These are phyloP conservation scores for Apolygus lucorum DNA, from an alignment of 1,140 invertebrate species.

Conservation along the genomic window DNA sequence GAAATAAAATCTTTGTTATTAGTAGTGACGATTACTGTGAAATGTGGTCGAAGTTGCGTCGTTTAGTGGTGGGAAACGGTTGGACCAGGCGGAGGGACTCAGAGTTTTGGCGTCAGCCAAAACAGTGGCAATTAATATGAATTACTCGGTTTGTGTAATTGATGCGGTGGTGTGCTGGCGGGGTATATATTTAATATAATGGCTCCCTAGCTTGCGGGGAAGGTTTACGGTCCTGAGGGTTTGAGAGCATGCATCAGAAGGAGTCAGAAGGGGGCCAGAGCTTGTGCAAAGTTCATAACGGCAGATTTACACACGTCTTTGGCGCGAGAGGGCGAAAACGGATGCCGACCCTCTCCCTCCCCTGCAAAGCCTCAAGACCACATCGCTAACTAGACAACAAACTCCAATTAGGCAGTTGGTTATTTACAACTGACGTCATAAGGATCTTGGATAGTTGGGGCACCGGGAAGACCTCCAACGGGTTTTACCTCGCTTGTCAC, in stretches of 20 bases:
- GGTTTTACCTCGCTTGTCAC: background rate
- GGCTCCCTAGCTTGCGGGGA: background rate
- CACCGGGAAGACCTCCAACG: background rate
- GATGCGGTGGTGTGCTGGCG: background rate
- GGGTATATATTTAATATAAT: background rate
- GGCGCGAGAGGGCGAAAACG: background rate
- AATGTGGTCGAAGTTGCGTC: background rate
- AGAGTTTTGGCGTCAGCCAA: background rate
- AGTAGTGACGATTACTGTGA: background rate
- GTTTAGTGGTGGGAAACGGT: background rate
- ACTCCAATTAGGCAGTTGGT: slow-evolving; percentile 17
- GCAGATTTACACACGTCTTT: background rate
- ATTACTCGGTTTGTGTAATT: background rate
- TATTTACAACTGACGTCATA: background rate
- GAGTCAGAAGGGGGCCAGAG: background rate
- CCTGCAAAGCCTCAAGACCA: background rate
- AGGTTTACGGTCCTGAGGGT: background rate
- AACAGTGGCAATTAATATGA: background rate
- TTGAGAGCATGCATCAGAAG: background rate
- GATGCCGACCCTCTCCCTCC: background rate
- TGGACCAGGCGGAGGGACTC: too few relatives aligned
- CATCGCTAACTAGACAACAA: slow-evolving; percentile 21
- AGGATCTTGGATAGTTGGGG: background rate
- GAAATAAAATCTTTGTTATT: background rate
- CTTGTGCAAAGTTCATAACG: slow-evolving; percentile 6